Base-by-base conservation (phyloP, 2,797 vertebrate genomes). In the Sciurus carolinensis region DNA sequence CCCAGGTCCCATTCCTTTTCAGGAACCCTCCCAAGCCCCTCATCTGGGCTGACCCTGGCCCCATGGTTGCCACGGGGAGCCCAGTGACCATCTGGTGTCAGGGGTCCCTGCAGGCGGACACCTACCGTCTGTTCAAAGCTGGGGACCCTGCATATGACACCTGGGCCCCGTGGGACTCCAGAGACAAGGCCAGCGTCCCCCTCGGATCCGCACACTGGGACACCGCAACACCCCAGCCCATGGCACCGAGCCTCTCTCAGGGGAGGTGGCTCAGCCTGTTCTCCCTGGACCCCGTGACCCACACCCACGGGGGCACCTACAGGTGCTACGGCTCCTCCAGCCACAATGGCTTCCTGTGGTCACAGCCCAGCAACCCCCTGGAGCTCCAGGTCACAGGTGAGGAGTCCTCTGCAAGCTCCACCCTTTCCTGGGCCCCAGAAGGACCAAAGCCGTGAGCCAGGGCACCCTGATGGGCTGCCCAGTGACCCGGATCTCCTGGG, bases 221-320 rank as follows among this genome's bases (percentile, higher is more conserved):
- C 7, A 0, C 0, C 0, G 3, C 52, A 14, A 1, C 1, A 54
- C 7, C 1, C 62, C 7, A 2, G 28, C 8, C 26, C 0, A 0
- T 7, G 36, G 30, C 39, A 0, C 24, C 1, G 0, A 7, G 2
- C 17, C 5, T 0, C 13, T 1, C 1, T 30, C 0, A 0, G 1
- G 24, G 50, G 30, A 10, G 0, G 13, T 1, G 33, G 7, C 20
- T 24, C 33, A 17, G 33, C 33, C 33, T n/a, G 33, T 73, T 72
- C 66, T 5, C 0, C 2, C 3, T 79, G 64, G 64, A 9, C 4
- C 42, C 47, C 0, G 3, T 82, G 24, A 50, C 0, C 13, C 2
- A 11, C 18, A 57, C 57, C 47, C 39, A 69, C 0, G 36, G 4
- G 44, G 81, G 93, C 1, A 36, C 17, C 75, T 67, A 75, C 52